Percentiles rank a stretch among this genome's conserved stretches.
phyloP scores from a whole-genome alignment of 2,113 vertebrate genomes.

The Podilymbus podiceps region DNA sequence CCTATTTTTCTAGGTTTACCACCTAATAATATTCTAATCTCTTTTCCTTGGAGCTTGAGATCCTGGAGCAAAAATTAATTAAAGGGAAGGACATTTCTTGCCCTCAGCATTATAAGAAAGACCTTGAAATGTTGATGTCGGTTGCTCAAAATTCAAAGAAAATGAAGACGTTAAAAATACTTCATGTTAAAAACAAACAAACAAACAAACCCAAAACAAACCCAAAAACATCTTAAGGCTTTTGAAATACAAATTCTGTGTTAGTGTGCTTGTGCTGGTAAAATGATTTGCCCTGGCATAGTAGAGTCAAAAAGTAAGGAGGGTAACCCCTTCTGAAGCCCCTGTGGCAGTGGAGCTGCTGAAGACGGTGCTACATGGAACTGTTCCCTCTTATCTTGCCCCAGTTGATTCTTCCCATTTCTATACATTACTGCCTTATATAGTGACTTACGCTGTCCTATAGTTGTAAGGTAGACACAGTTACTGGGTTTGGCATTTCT shows the following conservation, averaged over 20 bases:
- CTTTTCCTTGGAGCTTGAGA: neutral
- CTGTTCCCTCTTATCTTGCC: neutral
- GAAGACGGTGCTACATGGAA: neutral
- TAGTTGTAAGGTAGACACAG: neutral
- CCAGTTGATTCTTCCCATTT: neutral
- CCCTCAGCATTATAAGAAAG: neutral
- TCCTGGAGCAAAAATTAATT: neutral
- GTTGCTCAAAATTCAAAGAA: neutral
- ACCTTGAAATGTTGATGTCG: neutral
- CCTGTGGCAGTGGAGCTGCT: neutral
- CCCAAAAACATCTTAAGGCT: fast-evolving
- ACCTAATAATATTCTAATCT: neutral
- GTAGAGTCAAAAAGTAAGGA: neutral
- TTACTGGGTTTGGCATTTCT: neutral
- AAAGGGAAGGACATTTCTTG: neutral
- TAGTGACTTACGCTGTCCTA: neutral
- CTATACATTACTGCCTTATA: neutral
- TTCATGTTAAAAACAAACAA: neutral
- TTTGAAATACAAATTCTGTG: neutral
- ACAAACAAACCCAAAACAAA: too few relatives aligned
- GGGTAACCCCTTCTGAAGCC: neutral
- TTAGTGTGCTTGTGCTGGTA: neutral
- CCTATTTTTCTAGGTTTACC: neutral
- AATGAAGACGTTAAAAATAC: neutral
- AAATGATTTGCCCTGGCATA: neutral